Evolutionary conservation across 92 coral and sea anemone genomes (phyloP).

Genomic region (Zoanthus gigantus): DNA sequence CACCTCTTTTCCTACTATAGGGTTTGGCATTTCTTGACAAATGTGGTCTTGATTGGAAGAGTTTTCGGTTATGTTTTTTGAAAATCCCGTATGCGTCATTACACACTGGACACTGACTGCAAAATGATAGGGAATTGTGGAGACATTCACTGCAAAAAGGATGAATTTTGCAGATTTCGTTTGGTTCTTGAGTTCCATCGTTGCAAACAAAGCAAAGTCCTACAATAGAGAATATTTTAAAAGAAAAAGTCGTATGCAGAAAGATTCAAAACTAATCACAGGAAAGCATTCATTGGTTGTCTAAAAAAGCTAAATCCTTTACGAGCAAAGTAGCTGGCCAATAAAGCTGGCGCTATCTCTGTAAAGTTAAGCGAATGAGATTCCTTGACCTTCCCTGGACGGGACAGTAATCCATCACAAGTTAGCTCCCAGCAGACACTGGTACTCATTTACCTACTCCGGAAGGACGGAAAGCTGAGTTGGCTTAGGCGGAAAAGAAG

Average conservation of each 20-base stretch:
- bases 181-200: not conserved
- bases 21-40: not conserved
- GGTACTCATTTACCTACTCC: too few relatives aligned
- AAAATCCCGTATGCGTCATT: constrained; percentile 31
- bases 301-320: not conserved
- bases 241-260: not conserved
- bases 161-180: constrained; percentile 11
- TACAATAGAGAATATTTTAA: not conserved
- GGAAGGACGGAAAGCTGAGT: too few relatives aligned
- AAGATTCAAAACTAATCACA: not conserved
- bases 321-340: not conserved
- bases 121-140: not conserved
- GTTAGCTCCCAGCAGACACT: too few relatives aligned
- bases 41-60: not conserved
- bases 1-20: too few relatives aligned
- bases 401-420: too few relatives aligned
- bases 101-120: constrained; percentile 32
- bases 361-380: too few relatives aligned
- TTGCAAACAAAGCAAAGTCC: constrained; percentile 17
- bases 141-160: constrained; percentile 16
- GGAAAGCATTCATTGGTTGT: not conserved
- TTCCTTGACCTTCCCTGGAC: too few relatives aligned
- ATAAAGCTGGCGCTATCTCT: too few relatives aligned
- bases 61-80: not conserved
- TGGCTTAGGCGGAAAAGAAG: too few relatives aligned